A percentile compares a stretch with the other conserved stretches of the same genome.
Conservation (phyloP, 2,888 invertebrate genomes). For the Cyrtodaria siliqua region DNA sequence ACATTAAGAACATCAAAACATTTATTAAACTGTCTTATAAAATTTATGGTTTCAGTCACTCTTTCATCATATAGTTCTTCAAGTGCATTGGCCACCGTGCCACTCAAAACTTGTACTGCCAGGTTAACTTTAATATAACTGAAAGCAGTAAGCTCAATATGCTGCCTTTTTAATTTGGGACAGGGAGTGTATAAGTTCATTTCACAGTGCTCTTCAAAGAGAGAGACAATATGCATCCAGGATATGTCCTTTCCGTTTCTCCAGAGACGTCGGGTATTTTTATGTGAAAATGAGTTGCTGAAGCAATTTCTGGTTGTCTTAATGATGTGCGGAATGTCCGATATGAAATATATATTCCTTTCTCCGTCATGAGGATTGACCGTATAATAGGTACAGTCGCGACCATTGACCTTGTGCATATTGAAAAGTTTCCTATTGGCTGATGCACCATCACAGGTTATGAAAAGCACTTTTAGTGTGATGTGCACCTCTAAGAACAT, state of each 20-base stretch:
- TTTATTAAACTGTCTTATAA: slow-evolving; percentile 48
- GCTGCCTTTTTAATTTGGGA: slow-evolving; percentile 36
- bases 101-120: slow-evolving; percentile 2
- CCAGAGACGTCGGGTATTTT: slow-evolving; percentile 46
- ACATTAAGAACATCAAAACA: slow-evolving; percentile 42
- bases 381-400: not conserved
- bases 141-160: slow-evolving; percentile 28
- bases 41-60: slow-evolving; percentile 33
- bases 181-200: slow-evolving; percentile 16
- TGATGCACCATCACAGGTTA: slow-evolving; percentile 39
- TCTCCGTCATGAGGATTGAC: not conserved
- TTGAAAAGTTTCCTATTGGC: slow-evolving; percentile 56
- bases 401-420: slow-evolving; percentile 28
- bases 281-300: slow-evolving; percentile 54
- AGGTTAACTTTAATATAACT: slow-evolving; percentile 11
- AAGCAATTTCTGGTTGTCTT: slow-evolving; percentile 64
- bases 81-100: not conserved
- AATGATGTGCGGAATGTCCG: slow-evolving; percentile 56
- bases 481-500: not conserved
- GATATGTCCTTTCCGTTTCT: slow-evolving; percentile 53
- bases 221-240: slow-evolving; percentile 53
- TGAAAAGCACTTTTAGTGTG: slow-evolving; percentile 11
- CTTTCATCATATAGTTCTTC: slow-evolving; percentile 13
- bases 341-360: slow-evolving; percentile 37
- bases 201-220: slow-evolving; percentile 48